Percentiles rank a stretch among this genome's conserved stretches.
These are phyloP conservation scores for Apodemia mormo DNA, from an alignment of 2,888 invertebrate genomes.

Conservation along the genomic window DNA sequence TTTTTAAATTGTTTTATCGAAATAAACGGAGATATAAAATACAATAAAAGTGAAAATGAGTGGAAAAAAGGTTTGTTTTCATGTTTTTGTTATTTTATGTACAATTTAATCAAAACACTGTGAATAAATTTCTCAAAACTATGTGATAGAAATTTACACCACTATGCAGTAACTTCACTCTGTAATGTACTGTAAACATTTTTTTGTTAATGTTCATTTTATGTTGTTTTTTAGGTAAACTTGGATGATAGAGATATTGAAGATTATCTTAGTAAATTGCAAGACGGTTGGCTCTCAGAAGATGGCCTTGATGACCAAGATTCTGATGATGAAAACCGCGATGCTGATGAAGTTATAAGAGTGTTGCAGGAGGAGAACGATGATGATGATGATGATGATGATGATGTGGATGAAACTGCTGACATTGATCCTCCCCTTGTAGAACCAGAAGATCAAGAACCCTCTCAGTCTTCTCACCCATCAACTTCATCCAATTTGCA, in stretches of 20 bases:
- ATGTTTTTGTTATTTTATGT: constrained; percentile 45
- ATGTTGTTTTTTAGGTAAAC: constrained; percentile 47
- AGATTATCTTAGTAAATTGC: constrained; percentile 42
- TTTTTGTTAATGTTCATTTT: constrained; percentile 47
- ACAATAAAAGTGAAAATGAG: constrained; percentile 40
- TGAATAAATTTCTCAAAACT: constrained; percentile 47
- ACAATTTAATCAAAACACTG: constrained; percentile 44
- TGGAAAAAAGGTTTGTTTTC: constrained; percentile 40
- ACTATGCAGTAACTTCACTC: constrained; percentile 45
- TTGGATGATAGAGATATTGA: constrained; percentile 44
- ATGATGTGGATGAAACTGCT: constrained; percentile 45
- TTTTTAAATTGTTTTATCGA: constrained; percentile 29
- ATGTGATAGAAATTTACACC: constrained; percentile 47
- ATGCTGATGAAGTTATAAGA: constrained; percentile 48
- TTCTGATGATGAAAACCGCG: constrained; percentile 44
- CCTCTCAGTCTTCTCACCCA: constrained; percentile 44
- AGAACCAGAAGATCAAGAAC: constrained; percentile 44
- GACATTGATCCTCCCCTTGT: constrained; percentile 47
- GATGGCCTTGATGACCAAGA: constrained; percentile 45
- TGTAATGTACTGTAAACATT: constrained; percentile 35
- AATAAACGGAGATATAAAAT: constrained; percentile 29
- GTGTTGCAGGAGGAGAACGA: constrained; percentile 43
- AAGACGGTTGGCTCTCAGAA: constrained; percentile 47
- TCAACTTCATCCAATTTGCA: constrained; percentile 41
- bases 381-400: constrained; percentile 33